Conservation (phyloP, 2,797 vertebrate species). For the Darevskia mixta region DNA sequence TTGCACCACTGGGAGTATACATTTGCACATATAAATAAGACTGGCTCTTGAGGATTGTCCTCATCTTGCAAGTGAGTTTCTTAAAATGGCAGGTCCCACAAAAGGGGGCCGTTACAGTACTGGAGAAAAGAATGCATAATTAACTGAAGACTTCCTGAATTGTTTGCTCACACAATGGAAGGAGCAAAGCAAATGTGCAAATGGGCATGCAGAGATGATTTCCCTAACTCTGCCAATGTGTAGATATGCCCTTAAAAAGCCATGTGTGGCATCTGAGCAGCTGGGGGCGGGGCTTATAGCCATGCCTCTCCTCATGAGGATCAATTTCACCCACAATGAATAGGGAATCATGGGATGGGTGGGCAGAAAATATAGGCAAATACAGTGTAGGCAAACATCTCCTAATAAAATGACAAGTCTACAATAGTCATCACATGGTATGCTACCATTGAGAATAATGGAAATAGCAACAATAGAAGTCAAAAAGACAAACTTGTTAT, state of each 20-base stretch:
- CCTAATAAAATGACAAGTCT: neutral
- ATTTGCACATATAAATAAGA: neutral
- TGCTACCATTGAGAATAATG: neutral
- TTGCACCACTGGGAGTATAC: too few relatives aligned
- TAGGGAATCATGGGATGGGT: too few relatives aligned
- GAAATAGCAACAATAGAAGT: neutral
- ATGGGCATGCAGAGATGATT: neutral
- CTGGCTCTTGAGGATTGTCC: conserved; percentile 2
- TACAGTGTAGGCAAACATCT: neutral
- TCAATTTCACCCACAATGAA: neutral
- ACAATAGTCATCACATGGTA: neutral
- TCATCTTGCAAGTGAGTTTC: neutral
- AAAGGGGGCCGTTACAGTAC: neutral
- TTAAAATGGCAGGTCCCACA: conserved; percentile 17
- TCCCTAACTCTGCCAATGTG: neutral
- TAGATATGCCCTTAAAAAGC: neutral
- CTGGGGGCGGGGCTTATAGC: neutral
- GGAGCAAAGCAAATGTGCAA: neutral
- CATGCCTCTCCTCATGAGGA: neutral
- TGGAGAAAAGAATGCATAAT: neutral
- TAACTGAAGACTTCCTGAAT: neutral
- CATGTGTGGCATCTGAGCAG: neutral
- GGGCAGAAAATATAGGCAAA: neutral
- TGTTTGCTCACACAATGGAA: neutral
- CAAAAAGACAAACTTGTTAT: neutral